Evolutionary conservation across 1,140 invertebrate genomes (phyloP).

Genomic region (Bombus consobrinus): DNA sequence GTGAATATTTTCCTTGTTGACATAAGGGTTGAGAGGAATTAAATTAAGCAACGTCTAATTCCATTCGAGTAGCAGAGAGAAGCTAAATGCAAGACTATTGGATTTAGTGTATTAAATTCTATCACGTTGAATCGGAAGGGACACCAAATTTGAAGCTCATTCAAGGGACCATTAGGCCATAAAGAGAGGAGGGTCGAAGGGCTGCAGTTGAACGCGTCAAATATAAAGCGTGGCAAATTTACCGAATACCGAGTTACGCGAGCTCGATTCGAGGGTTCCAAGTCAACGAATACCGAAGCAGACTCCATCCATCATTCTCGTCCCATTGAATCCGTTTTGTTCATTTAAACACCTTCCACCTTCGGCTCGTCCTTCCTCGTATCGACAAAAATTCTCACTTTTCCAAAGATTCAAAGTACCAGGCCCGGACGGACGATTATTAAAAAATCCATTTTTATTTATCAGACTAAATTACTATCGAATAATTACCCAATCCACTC

Average conservation of each 20-base stretch:
- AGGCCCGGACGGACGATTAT: no score
- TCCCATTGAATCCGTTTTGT: neutral
- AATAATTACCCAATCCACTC: no score
- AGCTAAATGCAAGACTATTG: neutral
- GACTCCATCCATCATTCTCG: conserved; percentile 11
- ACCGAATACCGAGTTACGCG: neutral
- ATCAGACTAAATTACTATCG: no score
- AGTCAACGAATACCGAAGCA: neutral
- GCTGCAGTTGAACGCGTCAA: neutral
- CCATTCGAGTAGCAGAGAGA: no score
- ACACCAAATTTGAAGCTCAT: neutral
- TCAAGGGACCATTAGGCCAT: neutral
- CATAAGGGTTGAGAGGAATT: neutral
- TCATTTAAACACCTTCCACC: neutral
- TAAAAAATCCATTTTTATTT: no score
- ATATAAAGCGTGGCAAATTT: neutral
- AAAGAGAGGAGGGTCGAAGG: neutral
- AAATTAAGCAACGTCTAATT: neutral
- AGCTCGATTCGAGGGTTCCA: no score
- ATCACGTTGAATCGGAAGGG: neutral
- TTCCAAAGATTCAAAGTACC: neutral
- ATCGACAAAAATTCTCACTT: neutral
- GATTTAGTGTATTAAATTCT: neutral
- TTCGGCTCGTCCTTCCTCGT: neutral
- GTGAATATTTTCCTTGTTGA: neutral